phyloP scores from a whole-genome alignment of 1,140 invertebrate species.

The Drosophila mauritiana region DNA sequence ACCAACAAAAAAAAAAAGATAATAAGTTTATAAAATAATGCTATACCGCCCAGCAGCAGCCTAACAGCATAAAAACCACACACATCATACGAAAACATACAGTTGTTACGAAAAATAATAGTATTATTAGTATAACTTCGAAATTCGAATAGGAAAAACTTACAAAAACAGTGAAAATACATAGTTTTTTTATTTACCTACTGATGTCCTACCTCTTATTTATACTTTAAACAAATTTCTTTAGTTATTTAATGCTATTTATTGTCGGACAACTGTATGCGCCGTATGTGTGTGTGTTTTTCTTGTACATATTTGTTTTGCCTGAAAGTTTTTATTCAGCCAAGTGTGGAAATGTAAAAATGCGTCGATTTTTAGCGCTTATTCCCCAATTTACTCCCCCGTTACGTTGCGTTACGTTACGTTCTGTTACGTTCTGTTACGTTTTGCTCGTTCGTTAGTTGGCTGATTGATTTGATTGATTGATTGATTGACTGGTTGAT shows the following conservation, averaged over 20 bases:
- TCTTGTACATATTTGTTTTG: slow-evolving; percentile 42
- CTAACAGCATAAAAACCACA: slow-evolving; percentile 23
- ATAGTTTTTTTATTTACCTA: too few relatives aligned
- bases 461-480: slow-evolving; percentile 32
- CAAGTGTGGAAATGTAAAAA: slow-evolving; percentile 19
- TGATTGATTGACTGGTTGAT: slow-evolving; percentile 31
- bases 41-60: slow-evolving; percentile 38
- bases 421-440: slow-evolving; percentile 52
- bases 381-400: slow-evolving; percentile 13
- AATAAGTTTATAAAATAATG: slow-evolving; percentile 19
- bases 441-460: slow-evolving; percentile 63
- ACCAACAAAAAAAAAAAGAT: slow-evolving; percentile 2
- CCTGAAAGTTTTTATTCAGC: slow-evolving; percentile 28
- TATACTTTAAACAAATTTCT: not conserved
- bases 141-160: not conserved
- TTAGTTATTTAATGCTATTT: not conserved
- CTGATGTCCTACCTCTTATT: not conserved
- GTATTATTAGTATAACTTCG: not conserved
- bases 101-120: slow-evolving; percentile 4
- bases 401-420: slow-evolving; percentile 41
- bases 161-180: not conserved
- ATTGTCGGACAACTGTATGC: slow-evolving; percentile 1
- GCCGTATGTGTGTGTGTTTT: slow-evolving; percentile 5
- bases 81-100: slow-evolving; percentile 13
- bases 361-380: slow-evolving; percentile 45